Evolutionary conservation across 2,113 vertebrate genomes (phyloP), one percentile per base, ranked within the genome.

Genomic region (Corythoichthys intestinalis): DNA sequence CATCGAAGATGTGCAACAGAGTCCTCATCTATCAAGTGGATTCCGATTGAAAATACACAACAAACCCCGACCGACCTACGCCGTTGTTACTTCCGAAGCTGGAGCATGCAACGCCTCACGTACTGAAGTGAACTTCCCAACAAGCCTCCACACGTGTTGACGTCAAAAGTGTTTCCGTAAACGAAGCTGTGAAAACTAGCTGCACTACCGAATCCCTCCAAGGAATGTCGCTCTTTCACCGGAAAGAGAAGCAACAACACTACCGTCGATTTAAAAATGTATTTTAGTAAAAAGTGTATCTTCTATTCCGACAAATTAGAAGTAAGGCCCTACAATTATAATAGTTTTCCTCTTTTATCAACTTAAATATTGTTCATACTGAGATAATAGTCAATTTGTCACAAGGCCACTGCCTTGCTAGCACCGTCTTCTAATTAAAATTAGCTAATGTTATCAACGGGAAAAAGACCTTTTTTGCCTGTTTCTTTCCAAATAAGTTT

Each of bases 111-210:
- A 17, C 58, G 0, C 1, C 14, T 70, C 76, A 83, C 85, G 85
- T 87, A 68, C 60, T 4, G 38, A 14, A 2, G 50, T 3, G 37
- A 47, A 35, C 56, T 3, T 3, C 41, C 20, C n/a, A 63, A 50
- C 75, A 66, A 79, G 79, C 6, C 59, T 10, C 39, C 63, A 66
- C 87, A 79, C 86, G 82, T 77, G 85, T 56, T 80, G 84, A 88
- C 81, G 78, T 87, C 68, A 75, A 58, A 64, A 54, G 4, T 34
- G 65, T 79, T 80, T 86, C 82, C 75, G 74, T 85, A 74, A 84
- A 85, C 84, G 83, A 74, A 77, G 38, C 74, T 79, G 81, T 80
- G 71, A 77, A 74, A 7, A 0, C 0, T 4, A 0, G 0, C 0
- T 49, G 73, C 54, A 63, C 0, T 74, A 62, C 76, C 59, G 35